Percentiles rank a stretch among this genome's conserved stretches.
These are phyloP conservation scores for Lynx canadensis DNA, from an alignment of 2,113 vertebrate species.

Conservation along the genomic window DNA sequence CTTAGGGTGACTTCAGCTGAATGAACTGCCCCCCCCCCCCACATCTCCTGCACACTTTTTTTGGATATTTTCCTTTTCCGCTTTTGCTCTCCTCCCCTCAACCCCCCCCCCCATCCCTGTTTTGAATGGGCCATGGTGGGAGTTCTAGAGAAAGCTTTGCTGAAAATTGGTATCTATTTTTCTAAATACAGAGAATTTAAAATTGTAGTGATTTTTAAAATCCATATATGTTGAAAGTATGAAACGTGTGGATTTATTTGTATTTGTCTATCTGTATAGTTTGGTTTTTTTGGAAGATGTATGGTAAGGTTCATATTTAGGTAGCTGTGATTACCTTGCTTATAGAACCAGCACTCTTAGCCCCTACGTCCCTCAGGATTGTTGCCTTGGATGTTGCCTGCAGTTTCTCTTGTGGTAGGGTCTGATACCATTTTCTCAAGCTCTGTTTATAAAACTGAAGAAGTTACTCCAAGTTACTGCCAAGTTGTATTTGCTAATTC, in stretches of 20 bases:
- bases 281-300: neutral
- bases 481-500: neutral
- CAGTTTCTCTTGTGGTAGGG: neutral
- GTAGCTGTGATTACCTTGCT: neutral
- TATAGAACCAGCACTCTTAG: neutral
- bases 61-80: neutral
- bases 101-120: rapidly evolving
- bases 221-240: neutral
- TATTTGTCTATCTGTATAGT: neutral
- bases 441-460: neutral
- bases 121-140: neutral
- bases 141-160: neutral
- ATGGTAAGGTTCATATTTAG: neutral
- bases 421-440: neutral
- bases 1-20: neutral
- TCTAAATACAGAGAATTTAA: neutral
- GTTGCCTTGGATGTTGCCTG: neutral
- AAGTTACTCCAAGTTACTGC: neutral
- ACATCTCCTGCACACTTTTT: neutral
- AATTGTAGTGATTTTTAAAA: neutral
- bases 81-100: neutral
- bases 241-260: neutral
- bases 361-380: neutral
- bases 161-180: neutral
- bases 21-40: neutral